Base-by-base conservation (phyloP, 2,888 invertebrate species). In the Xestia xanthographa region DNA sequence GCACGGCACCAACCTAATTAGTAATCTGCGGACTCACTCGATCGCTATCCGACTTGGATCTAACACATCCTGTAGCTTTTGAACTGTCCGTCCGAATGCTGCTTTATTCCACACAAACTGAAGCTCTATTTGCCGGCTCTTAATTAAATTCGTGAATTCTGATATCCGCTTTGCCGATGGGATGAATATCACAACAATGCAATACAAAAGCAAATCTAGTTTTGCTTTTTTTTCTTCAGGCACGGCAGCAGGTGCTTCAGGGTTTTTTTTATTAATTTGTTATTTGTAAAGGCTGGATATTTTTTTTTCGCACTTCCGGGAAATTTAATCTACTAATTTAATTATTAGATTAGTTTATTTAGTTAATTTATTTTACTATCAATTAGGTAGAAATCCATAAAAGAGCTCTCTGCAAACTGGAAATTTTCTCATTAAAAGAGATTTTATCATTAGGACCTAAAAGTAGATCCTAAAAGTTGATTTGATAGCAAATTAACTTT, bases 1-100 rank as follows among this genome's bases (percentile, higher is more conserved):
- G 45, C 58, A n/a, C 17, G 22, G 50, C 41, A 72, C 17, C 58
- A 60, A 22, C 50, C 65, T 75, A 80, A 83, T 83, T 70, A 83
- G 67, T 77, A 63, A 73, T 67, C 72, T 75, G 66, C 62, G 29
- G 29, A 66, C 72, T 68, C 76, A 38, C 50, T 71, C 50, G 67
- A 67, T 48, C 63, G 63, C 66, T 66, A 83, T 79, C 69, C 56
- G 56, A 53, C 29, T 38, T 72, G 63, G 12, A 76, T 69, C 60
- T 29, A n/a, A n/a, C 20, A 34, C 66, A 69, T 22, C 29, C 29
- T 29, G 26, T 53, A 58, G 17, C 66, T 79, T 79, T 83, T 70
- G 53, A 41, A 6, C 43, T 17, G 60, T 43, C 17, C 58, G 17
- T 65, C 45, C 11, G 26, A 72, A 72, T 73, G 11, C n/a, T 38